phyloP scores from a whole-genome alignment of 2,888 invertebrate genomes.

The Herminia tarsipennalis region DNA sequence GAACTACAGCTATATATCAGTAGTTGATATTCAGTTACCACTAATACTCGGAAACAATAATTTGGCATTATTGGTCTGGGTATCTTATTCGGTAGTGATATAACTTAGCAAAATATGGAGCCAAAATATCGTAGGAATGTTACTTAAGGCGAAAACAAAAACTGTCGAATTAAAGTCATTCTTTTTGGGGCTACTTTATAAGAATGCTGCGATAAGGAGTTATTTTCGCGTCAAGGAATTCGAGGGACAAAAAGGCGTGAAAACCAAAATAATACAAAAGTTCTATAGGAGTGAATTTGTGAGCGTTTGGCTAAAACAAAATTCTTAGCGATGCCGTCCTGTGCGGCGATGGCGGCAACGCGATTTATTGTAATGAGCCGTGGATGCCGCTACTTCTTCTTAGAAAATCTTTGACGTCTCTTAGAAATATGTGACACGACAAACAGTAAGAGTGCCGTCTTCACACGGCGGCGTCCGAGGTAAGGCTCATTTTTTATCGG shows the following conservation, averaged over 20 bases:
- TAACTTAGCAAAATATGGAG: conserved; percentile 62
- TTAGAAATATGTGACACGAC: conserved; percentile 68
- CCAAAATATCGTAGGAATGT: conserved; percentile 65
- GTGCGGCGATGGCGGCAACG: conserved; percentile 81
- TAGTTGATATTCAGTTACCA: no score
- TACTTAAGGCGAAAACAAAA: conserved; percentile 76
- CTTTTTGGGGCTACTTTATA: conserved; percentile 81
- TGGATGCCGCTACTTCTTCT: conserved; percentile 73
- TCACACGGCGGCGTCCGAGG: conserved; percentile 42
- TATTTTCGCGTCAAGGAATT: conserved; percentile 84
- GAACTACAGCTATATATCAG: conserved; percentile 46
- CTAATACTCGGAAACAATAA: no score
- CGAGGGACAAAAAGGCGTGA: conserved; percentile 84
- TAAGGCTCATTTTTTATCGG: not conserved
- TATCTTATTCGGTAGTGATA: conserved; percentile 55
- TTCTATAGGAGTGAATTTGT: conserved; percentile 84
- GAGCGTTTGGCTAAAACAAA: conserved; percentile 84
- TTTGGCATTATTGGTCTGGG: no score
- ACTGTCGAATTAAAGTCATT: conserved; percentile 65
- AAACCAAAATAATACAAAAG: conserved; percentile 84
- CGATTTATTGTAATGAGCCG: conserved; percentile 82
- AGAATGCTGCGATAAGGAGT: conserved; percentile 84
- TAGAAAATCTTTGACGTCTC: conserved; percentile 75
- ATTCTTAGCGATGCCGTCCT: conserved; percentile 84
- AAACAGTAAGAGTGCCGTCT: conserved; percentile 48